Conservation (phyloP, 2,113 vertebrate genomes). For the Choloepus hoffmanni region DNA sequence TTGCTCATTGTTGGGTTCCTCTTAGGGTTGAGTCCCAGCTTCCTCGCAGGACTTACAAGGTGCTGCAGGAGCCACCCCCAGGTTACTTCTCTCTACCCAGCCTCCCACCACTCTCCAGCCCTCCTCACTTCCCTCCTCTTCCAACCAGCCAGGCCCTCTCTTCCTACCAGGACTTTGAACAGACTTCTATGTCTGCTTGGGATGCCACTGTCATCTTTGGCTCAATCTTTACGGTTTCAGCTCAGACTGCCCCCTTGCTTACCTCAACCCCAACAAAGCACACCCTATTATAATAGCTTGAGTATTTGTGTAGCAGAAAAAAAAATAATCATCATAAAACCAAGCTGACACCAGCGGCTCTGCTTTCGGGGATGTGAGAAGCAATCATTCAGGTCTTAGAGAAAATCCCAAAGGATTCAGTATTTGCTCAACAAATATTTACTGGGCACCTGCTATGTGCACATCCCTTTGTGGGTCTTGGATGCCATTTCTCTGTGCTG, state of each 20-base stretch:
- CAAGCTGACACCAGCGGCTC: background rate
- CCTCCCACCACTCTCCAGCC: background rate
- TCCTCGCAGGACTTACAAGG: background rate
- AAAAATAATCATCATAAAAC: background rate
- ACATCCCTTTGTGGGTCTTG: background rate
- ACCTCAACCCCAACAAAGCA: background rate
- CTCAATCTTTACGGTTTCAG: background rate
- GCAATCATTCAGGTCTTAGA: background rate
- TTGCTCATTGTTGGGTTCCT: background rate
- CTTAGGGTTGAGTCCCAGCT: background rate
- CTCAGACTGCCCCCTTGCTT: background rate
- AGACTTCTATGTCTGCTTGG: background rate
- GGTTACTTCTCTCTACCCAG: background rate
- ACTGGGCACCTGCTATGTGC: rapidly evolving
- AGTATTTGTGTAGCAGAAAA: background rate
- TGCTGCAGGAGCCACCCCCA: background rate
- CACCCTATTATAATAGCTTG: background rate
- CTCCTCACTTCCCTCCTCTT: background rate
- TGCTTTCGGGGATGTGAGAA: background rate
- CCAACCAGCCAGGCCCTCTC: background rate
- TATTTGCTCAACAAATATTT: background rate
- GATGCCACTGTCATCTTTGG: background rate
- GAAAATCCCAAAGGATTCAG: background rate
- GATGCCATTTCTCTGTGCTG: background rate
- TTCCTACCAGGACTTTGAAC: background rate